phyloP scores from a whole-genome alignment of 2,888 invertebrate species.

The Nomada goodeniana region DNA sequence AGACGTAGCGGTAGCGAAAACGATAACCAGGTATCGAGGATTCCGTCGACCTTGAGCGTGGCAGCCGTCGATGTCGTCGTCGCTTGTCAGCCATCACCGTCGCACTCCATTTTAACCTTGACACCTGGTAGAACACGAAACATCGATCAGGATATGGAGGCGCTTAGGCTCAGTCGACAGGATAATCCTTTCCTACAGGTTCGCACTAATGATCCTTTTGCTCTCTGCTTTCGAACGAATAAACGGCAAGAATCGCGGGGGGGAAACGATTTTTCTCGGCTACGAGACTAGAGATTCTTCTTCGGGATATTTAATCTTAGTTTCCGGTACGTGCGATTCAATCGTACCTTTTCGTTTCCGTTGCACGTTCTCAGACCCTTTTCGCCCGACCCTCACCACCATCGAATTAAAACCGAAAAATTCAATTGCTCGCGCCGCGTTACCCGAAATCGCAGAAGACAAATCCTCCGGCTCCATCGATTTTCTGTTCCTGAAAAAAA shows the following conservation, averaged over 20 bases:
- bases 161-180: conserved; percentile 91
- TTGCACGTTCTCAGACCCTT: too few species aligned
- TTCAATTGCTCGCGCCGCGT: too few species aligned
- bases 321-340: too few species aligned
- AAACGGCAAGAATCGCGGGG: not conserved
- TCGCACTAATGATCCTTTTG: conserved; percentile 45
- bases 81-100: conserved; percentile 85
- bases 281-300: too few species aligned
- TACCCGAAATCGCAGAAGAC: not conserved
- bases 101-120: conserved; percentile 88
- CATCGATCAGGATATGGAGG: conserved; percentile 94
- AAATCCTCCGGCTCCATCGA: not conserved
- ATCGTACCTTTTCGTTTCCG: too few species aligned
- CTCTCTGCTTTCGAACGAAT: not conserved
- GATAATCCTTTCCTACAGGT: conserved; percentile 94
- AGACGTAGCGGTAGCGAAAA: conserved; percentile 71
- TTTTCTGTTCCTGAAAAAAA: not conserved
- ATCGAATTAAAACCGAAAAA: too few species aligned
- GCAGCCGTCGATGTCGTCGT: conserved; percentile 82
- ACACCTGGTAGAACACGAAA: conserved; percentile 91
- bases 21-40: conserved; percentile 81
- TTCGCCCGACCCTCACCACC: too few species aligned
- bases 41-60: conserved; percentile 85
- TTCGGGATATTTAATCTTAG: too few species aligned
- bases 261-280: not conserved